phyloP scores from a whole-genome alignment of 2,797 vertebrate genomes.

The Cyprinodon diabolis region DNA sequence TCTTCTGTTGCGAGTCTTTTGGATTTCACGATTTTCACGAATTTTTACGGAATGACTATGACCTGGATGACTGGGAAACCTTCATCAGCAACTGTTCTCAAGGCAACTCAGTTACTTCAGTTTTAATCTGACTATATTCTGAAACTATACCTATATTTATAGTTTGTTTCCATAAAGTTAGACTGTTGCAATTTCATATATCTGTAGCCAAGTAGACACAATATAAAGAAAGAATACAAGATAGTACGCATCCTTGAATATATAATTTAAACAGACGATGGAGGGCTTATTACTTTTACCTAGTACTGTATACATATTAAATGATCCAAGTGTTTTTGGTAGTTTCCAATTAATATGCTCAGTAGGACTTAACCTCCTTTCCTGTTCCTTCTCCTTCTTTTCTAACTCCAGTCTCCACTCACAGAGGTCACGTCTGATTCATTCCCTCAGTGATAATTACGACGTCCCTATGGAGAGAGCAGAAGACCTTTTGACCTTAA shows the following conservation, averaged over 20 bases:
- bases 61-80: too few relatives aligned
- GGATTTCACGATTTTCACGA: too few relatives aligned
- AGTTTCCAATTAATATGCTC: conserved; percentile 10
- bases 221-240: background rate
- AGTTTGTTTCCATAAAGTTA: too few relatives aligned
- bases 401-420: conserved; percentile 30
- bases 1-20: too few relatives aligned
- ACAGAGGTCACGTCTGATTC: conserved; percentile 55
- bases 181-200: background rate
- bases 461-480: conserved; percentile 57
- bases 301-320: background rate
- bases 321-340: conserved; percentile 10
- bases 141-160: background rate
- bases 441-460: conserved; percentile 65
- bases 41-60: too few relatives aligned
- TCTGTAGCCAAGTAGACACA: background rate
- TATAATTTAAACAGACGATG: background rate
- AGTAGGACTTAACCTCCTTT: conserved; percentile 1
- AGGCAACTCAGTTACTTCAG: background rate
- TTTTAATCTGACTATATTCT: background rate
- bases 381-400: background rate
- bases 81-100: too few relatives aligned
- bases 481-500: conserved; percentile 54
- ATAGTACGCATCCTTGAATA: background rate
- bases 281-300: background rate